A percentile compares a stretch with the other conserved stretches of the same genome.
Conservation (phyloP, 2,888 invertebrate genomes). For the Campopleginae sp. region DNA sequence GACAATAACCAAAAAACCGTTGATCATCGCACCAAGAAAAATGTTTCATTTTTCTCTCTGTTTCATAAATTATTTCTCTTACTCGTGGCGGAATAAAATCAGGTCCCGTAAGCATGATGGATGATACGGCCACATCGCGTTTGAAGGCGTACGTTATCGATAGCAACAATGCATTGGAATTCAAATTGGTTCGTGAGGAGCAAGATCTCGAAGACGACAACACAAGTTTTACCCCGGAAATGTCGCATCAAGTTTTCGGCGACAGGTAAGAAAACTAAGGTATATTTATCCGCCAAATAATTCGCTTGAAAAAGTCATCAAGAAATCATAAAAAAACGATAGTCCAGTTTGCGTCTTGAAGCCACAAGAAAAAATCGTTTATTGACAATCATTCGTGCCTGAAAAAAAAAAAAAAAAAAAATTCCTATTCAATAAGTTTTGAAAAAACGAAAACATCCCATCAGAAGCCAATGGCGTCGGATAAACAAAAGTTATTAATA, state of each 20-base stretch:
- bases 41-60: neutral
- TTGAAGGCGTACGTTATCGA: constrained; percentile 83
- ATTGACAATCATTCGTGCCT: neutral
- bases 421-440: too few species aligned
- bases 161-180: constrained; percentile 85
- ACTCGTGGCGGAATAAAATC: neutral
- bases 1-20: neutral
- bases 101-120: constrained; percentile 74
- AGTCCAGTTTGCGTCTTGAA: neutral
- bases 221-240: constrained; percentile 90
- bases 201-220: constrained; percentile 89
- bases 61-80: neutral
- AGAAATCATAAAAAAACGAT: neutral
- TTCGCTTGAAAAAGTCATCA: neutral
- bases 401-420: too few species aligned
- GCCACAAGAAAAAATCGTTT: neutral
- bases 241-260: constrained; percentile 97
- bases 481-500: too few species aligned
- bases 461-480: too few species aligned
- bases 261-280: constrained; percentile 85
- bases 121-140: constrained; percentile 76
- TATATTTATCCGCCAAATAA: neutral
- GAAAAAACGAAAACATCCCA: neutral
- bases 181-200: constrained; percentile 86
- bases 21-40: neutral